Base-by-base conservation (phyloP, 2,113 vertebrate species). In the Cairina moschata region DNA sequence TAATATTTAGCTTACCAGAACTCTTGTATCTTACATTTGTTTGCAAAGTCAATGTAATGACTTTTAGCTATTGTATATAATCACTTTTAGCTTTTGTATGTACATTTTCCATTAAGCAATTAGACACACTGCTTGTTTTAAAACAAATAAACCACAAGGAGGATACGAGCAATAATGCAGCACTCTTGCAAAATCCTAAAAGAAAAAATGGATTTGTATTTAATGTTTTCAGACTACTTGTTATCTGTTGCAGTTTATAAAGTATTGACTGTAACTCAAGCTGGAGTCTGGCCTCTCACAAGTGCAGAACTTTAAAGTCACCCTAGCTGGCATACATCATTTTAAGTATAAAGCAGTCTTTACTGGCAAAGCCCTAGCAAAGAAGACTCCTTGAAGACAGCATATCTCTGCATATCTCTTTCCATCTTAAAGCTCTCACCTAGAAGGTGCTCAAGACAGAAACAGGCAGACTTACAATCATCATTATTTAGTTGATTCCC, bases 381-480 rank as follows among this genome's bases (percentile, higher is more conserved):
- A 86, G 76, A 58, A 25, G 59, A 29, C n/a, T 17, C 2, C 0
- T 4, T 50, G 75, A 73, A 58, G 9, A 73, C 44, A 34, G 13
- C 22, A 20, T 5, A 25, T 52, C 38, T 40, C 36, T 68, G 38
- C 32, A 18, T 31, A 21, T 44, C 34, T 88, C 62, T 21, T 46
- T 23, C 28, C 36, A 11, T 48, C 40, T n/a, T 32, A 32, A 65
- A 50, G 3, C n/a, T 62, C 50, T n/a, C 59, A 46, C 16, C 36
- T 18, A 78, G 52, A 59, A 56, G 36, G 18, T 72, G 54, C 36
- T 21, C 48, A 44, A 86, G 56, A 46, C 11, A 71, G n/a, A 2
- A 6, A 68, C 13, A 83, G 42, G 56, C 29, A 59, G n/a, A 55
- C 0, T 0, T 50, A 36, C 15, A 55, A 29, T 23, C 23, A 34